A percentile compares a stretch with the other conserved stretches of the same genome.
phyloP scores from a whole-genome alignment of 1,140 invertebrate genomes.

The Mya arenaria region DNA sequence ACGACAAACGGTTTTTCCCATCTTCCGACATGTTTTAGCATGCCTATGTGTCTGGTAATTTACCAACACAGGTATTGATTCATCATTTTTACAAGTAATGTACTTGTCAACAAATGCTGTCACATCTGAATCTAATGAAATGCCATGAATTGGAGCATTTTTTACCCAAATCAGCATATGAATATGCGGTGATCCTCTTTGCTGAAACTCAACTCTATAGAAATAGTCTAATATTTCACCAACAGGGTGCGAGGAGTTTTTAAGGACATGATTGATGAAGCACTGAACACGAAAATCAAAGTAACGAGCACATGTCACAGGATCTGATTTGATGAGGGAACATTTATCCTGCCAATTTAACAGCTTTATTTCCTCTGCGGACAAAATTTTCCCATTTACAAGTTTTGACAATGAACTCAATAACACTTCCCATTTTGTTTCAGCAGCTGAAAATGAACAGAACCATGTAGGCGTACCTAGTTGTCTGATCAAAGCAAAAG shows the following conservation, averaged over 20 bases:
- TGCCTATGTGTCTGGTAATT: conserved; percentile 62
- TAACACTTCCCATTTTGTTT: conserved; percentile 22
- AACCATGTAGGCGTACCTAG: conserved; percentile 56
- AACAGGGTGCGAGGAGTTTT: conserved; percentile 19
- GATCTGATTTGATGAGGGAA: conserved; percentile 51
- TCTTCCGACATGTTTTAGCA: conserved; percentile 60
- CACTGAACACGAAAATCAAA: conserved; percentile 56
- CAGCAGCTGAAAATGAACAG: conserved; percentile 44
- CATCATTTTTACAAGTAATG: conserved; percentile 50
- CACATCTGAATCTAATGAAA: conserved; percentile 16
- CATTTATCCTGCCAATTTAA: conserved; percentile 29
- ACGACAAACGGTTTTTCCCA: conserved; percentile 57
- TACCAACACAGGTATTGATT: conserved; percentile 6
- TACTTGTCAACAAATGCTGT: conserved; percentile 54
- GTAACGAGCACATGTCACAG: conserved; percentile 27
- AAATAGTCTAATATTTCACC: conserved; percentile 64
- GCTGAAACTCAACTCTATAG: conserved; percentile 80
- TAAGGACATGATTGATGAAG: conserved; percentile 47
- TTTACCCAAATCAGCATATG: conserved; percentile 80
- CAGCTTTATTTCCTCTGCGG: conserved; percentile 25
- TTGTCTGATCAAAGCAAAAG: conserved; percentile 29
- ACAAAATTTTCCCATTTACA: conserved; percentile 7
- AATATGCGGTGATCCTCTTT: conserved; percentile 80
- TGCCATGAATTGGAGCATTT: conserved; percentile 70
- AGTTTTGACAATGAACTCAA: conserved; percentile 11